Conservation (phyloP, 1,140 invertebrate genomes). For the Neoseiulus cucumeris region DNA sequence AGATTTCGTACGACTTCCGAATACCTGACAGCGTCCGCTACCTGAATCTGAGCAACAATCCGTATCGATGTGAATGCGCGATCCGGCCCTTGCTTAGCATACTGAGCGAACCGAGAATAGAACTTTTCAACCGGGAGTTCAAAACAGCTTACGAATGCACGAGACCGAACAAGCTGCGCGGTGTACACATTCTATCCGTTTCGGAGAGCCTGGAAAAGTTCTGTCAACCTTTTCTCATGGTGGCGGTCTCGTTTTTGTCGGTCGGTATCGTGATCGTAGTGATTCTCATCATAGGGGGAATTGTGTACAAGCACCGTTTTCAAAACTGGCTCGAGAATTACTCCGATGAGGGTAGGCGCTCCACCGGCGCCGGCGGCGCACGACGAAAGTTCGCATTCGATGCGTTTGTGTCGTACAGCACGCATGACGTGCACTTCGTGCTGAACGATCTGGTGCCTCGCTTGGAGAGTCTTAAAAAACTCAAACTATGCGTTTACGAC, state of each 20-base stretch:
- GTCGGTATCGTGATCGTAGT: not conserved
- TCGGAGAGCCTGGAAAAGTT: not conserved
- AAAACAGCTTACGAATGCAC: not conserved
- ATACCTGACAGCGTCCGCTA: not conserved
- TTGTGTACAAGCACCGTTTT: not conserved
- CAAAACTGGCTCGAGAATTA: not conserved
- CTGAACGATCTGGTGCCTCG: slow-evolving; percentile 32
- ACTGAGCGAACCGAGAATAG: not conserved
- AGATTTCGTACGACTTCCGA: not conserved
- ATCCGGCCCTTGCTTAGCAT: not conserved
- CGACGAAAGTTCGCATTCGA: slow-evolving; percentile 34
- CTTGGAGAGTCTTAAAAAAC: slow-evolving; percentile 30
- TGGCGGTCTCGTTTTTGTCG: not conserved
- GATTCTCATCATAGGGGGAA: not conserved
- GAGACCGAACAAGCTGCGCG: not conserved
- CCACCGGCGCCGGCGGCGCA: not conserved
- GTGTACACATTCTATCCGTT: not conserved
- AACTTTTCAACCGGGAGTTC: not conserved
- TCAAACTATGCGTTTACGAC: slow-evolving; percentile 41
- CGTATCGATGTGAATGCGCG: not conserved
- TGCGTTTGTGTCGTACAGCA: slow-evolving; percentile 43
- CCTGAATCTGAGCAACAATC: not conserved
- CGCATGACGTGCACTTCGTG: slow-evolving; percentile 39
- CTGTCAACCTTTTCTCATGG: not conserved
- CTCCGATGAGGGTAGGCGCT: not conserved